Evolutionary conservation across 2,113 vertebrate species (phyloP).

Genomic region (Colaptes auratus): DNA sequence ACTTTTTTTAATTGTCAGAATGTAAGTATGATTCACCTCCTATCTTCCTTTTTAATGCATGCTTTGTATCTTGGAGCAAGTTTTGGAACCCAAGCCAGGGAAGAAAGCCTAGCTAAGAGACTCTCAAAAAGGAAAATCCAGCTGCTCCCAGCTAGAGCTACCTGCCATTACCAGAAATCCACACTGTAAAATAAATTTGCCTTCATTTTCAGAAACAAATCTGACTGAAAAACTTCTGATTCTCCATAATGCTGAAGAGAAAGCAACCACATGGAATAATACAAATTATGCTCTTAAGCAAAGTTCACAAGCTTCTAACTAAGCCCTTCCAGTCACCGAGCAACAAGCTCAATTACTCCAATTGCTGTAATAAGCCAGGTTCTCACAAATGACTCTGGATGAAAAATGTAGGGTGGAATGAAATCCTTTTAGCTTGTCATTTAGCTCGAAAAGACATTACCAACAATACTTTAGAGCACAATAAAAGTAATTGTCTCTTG

Average conservation of each 20-base stretch:
- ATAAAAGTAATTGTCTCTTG: background rate
- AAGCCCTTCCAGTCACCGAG: background rate
- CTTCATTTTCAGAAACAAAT: constrained; percentile 17
- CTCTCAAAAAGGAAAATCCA: background rate
- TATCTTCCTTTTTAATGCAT: background rate
- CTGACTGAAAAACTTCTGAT: constrained; percentile 26
- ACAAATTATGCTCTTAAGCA: constrained; percentile 40
- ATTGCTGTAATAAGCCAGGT: background rate
- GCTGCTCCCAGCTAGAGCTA: background rate
- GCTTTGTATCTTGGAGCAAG: background rate
- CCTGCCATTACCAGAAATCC: background rate
- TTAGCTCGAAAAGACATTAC: background rate
- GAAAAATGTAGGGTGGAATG: background rate
- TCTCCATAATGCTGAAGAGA: background rate
- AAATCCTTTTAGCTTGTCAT: background rate
- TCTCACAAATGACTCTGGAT: constrained; percentile 1
- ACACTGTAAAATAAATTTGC: background rate
- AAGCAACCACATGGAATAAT: constrained; percentile 24
- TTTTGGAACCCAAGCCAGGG: background rate
- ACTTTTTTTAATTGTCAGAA: background rate
- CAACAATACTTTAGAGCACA: background rate
- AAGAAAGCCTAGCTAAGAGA: background rate
- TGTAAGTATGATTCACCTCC: background rate
- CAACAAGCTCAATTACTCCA: background rate
- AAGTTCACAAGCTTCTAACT: constrained; percentile 22